These are phyloP conservation scores for Mesorhabditis spiculigera DNA, from an alignment of 2,888 invertebrate genomes.

Conservation along the genomic window DNA sequence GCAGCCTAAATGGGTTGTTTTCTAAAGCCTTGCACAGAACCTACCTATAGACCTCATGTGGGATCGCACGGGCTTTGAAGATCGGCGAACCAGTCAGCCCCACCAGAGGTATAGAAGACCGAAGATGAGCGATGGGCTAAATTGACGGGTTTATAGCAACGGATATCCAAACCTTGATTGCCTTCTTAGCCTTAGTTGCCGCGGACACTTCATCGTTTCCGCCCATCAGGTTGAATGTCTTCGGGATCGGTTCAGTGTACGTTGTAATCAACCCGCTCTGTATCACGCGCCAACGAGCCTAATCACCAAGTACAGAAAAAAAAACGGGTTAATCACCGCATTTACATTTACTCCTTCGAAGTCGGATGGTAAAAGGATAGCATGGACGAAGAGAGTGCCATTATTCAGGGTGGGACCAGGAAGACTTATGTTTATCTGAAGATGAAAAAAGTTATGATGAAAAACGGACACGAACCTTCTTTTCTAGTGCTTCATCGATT, in stretches of 20 bases:
- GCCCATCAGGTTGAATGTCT: conserved; percentile 43
- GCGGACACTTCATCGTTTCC: conserved; percentile 8
- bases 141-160: neutral
- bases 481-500: conserved; percentile 17
- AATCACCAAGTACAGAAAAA: neutral
- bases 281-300: conserved; percentile 32
- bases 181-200: conserved; percentile 6
- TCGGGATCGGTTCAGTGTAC: conserved; percentile 57
- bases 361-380: conserved; percentile 67
- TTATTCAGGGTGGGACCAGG: conserved; percentile 76
- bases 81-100: neutral
- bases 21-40: neutral
- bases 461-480: conserved; percentile 9
- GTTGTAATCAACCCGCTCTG: conserved; percentile 29
- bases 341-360: conserved; percentile 28
- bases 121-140: neutral
- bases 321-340: conserved; percentile 11
- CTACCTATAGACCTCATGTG: neutral
- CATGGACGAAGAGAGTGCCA: conserved; percentile 79
- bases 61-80: neutral
- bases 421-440: conserved; percentile 68
- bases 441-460: conserved; percentile 7
- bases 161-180: neutral
- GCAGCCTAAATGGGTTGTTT: neutral
- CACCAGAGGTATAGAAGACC: neutral